Conservation (phyloP, 2,888 invertebrate genomes). For the Salticus scenicus region DNA sequence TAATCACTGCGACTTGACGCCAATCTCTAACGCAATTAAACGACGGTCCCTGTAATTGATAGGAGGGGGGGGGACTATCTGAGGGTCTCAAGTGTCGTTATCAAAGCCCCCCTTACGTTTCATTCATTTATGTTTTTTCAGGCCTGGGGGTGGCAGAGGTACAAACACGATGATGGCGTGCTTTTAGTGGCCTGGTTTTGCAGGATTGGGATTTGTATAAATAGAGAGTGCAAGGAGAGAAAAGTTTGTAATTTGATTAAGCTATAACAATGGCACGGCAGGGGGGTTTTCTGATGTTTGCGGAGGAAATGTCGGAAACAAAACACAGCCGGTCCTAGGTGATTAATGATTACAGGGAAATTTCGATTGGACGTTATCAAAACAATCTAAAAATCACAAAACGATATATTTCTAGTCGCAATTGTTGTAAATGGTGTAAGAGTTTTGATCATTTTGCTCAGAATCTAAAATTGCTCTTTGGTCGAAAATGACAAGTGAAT, state of each 20-base stretch:
- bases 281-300: constrained; percentile 10
- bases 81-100: constrained; percentile 49
- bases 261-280: constrained; percentile 39
- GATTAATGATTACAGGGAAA: constrained; percentile 37
- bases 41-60: constrained; percentile 61
- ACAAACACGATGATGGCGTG: neutral
- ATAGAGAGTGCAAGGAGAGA: constrained; percentile 37
- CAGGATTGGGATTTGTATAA: constrained; percentile 63
- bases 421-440: too few species aligned
- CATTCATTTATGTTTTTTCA: neutral
- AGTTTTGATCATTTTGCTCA: too few species aligned
- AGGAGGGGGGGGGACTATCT: constrained; percentile 27
- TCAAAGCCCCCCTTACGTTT: constrained; percentile 19
- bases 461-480: too few species aligned
- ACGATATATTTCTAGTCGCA: neutral
- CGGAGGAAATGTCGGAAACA: constrained; percentile 17
- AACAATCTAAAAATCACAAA: neutral
- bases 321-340: neutral
- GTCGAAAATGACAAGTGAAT: too few species aligned
- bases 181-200: constrained; percentile 20
- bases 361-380: constrained; percentile 1
- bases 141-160: neutral
- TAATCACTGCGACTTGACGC: constrained; percentile 45
- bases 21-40: constrained; percentile 57
- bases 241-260: constrained; percentile 58